These are phyloP conservation scores for Setophaga coronata DNA, from an alignment of 2,113 vertebrate species.

Conservation along the genomic window DNA sequence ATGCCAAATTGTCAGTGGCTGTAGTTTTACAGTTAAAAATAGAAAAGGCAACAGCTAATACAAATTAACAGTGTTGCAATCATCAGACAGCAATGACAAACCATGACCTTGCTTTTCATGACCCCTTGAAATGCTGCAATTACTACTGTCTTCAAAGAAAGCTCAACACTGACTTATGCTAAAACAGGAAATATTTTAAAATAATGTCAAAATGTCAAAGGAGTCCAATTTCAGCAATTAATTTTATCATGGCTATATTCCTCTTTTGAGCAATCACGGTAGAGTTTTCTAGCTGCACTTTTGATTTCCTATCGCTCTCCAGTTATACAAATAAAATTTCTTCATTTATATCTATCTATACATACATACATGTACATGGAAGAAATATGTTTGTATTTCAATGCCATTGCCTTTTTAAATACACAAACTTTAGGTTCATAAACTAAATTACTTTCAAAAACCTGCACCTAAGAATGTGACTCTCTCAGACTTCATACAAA, in stretches of 20 bases:
- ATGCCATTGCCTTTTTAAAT: not conserved
- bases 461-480: not conserved
- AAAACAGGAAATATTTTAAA: not conserved
- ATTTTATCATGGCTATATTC: not conserved
- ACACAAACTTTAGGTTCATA: not conserved
- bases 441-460: not conserved
- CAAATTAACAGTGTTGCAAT: not conserved
- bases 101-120: not conserved
- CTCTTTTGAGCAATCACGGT: not conserved
- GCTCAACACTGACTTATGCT: not conserved
- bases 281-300: not conserved
- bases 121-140: not conserved
- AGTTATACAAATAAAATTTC: not conserved
- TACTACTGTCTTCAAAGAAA: not conserved
- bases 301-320: not conserved
- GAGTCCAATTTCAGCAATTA: not conserved
- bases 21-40: not conserved
- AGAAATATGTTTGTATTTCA: not conserved
- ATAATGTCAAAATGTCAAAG: not conserved
- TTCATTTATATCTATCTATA: not conserved
- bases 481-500: not conserved
- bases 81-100: not conserved
- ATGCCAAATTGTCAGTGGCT: not conserved
- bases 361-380: rapidly evolving
- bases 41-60: not conserved